phyloP scores from a whole-genome alignment of 2,113 vertebrate species.

The Cephalopterus ornatus region DNA sequence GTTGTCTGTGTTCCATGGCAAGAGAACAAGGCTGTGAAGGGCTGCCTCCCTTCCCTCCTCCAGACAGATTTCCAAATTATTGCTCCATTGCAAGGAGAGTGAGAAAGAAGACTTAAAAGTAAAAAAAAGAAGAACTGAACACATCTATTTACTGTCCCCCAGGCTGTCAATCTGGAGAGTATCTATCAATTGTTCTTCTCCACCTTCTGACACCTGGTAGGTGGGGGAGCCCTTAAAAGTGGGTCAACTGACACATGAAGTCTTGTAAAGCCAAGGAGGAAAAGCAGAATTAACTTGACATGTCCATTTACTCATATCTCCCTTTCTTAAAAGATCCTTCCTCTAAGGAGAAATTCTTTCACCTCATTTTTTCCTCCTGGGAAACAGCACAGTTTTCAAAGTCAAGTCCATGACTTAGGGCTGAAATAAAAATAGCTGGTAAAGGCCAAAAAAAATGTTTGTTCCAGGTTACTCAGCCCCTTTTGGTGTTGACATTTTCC shows the following conservation, averaged over 20 bases:
- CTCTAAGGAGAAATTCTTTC: neutral
- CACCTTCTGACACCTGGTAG: neutral
- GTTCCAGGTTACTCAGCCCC: neutral
- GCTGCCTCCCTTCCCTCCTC: neutral
- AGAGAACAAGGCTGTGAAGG: neutral
- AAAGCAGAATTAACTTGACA: neutral
- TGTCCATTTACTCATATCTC: neutral
- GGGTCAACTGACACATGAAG: neutral
- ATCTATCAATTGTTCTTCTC: neutral
- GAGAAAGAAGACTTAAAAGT: neutral
- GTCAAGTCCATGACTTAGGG: neutral
- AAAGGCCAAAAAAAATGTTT: neutral
- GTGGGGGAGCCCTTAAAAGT: neutral
- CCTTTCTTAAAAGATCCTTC: neutral
- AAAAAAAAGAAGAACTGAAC: neutral
- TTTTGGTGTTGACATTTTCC: neutral
- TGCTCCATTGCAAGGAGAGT: neutral
- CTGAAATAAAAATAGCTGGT: neutral
- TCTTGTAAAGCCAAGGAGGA: neutral
- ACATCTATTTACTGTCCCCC: neutral
- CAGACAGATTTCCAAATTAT: neutral
- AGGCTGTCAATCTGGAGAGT: neutral
- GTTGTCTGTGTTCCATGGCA: neutral
- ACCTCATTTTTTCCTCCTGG: neutral
- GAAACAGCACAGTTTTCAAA: neutral